Conservation (phyloP, 2,888 invertebrate species). For the Orchesella flavescens region DNA sequence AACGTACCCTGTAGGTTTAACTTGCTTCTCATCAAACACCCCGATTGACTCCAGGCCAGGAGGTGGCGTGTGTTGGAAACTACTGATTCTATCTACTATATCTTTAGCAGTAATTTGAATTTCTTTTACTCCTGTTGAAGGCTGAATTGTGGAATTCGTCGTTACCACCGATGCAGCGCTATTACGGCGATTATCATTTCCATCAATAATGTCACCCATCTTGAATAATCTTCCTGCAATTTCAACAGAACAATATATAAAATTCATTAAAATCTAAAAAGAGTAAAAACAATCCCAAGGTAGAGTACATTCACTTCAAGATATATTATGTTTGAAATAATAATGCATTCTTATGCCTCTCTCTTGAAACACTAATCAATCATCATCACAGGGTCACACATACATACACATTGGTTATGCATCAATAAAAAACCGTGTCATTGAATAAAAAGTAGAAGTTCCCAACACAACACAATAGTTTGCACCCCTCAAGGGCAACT, state of each 20-base stretch:
- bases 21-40: conserved; percentile 48
- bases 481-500: too few relatives aligned
- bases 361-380: too few relatives aligned
- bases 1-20: conserved; percentile 53
- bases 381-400: too few relatives aligned
- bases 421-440: too few relatives aligned
- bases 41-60: conserved; percentile 19
- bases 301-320: not conserved
- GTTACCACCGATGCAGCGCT: conserved; percentile 18
- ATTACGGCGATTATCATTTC: conserved; percentile 20
- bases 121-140: conserved; percentile 61
- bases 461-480: too few relatives aligned
- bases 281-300: not conserved
- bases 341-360: too few relatives aligned
- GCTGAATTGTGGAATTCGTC: not conserved
- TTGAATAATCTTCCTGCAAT: not conserved
- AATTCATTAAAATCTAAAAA: not conserved
- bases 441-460: too few relatives aligned
- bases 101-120: conserved; percentile 71
- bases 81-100: conserved; percentile 71
- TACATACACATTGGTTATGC: too few relatives aligned
- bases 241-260: not conserved
- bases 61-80: not conserved
- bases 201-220: conserved; percentile 30
- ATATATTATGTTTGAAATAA: not conserved